phyloP scores from a whole-genome alignment of 2,113 vertebrate species.

The Mormyrus iriodes region DNA sequence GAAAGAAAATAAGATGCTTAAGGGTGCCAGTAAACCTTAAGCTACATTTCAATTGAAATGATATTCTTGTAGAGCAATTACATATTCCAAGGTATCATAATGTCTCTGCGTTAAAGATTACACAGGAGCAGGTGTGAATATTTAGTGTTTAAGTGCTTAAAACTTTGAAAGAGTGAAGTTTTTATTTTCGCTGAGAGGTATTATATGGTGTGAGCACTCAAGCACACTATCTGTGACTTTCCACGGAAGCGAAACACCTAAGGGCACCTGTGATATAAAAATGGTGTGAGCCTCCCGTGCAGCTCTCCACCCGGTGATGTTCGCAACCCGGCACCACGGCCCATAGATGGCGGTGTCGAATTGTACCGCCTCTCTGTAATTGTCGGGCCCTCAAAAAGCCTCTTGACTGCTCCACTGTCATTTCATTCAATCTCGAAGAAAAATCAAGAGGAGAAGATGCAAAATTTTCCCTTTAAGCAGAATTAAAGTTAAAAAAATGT shows the following conservation, averaged over 20 bases:
- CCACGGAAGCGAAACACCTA: neutral
- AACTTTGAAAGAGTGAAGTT: neutral
- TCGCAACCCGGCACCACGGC: neutral
- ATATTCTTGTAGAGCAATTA: neutral
- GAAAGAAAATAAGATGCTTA: neutral
- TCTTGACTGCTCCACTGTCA: neutral
- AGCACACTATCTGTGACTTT: neutral
- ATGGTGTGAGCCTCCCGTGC: neutral
- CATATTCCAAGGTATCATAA: neutral
- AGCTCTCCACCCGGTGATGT: neutral
- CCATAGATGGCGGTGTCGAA: neutral
- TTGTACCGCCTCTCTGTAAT: constrained; percentile 1
- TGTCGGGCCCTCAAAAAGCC: neutral
- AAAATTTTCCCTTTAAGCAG: neutral
- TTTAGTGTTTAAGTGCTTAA: neutral
- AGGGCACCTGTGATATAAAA: neutral
- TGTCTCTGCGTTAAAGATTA: neutral
- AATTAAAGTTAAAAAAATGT: neutral
- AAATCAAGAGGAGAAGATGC: neutral
- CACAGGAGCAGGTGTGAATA: neutral
- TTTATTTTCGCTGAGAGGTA: neutral
- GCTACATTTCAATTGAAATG: neutral
- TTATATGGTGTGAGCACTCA: neutral
- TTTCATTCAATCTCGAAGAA: neutral
- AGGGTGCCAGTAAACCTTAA: neutral